Evolutionary conservation across 2,113 vertebrate genomes (phyloP).

Genomic region (Bufo bufo): DNA sequence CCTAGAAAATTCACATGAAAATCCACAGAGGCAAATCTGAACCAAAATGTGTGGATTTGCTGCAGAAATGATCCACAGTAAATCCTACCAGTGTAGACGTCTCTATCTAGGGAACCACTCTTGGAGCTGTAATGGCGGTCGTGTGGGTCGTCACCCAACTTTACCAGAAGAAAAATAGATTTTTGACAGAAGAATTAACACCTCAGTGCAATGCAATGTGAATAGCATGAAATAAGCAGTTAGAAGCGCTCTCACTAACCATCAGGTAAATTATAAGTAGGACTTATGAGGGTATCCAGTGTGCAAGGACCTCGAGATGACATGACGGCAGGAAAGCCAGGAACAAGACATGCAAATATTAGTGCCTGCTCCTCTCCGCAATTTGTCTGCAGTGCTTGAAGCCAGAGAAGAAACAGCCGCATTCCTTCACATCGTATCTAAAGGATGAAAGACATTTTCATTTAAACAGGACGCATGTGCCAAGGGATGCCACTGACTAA

Average conservation of each 20-base stretch:
- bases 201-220: neutral
- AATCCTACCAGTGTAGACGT: too few species aligned
- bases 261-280: conserved; percentile 77
- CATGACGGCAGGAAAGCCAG: conserved; percentile 88
- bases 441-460: conserved; percentile 42
- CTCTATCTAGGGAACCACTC: neutral
- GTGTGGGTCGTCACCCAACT: too few species aligned
- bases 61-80: too few species aligned
- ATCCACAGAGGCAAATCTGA: too few species aligned
- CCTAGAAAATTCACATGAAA: too few species aligned
- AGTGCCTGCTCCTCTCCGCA: conserved; percentile 93
- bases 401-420: conserved; percentile 95
- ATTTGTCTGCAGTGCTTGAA: conserved; percentile 94
- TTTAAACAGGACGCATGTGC: conserved; percentile 19
- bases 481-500: neutral
- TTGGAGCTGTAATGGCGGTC: neutral
- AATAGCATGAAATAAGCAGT: neutral
- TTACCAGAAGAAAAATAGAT: too few species aligned
- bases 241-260: conserved; percentile 74
- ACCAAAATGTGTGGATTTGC: too few species aligned
- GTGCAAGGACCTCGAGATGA: conserved; percentile 90
- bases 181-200: neutral
- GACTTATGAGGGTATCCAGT: conserved; percentile 90
- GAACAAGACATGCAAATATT: conserved; percentile 94
- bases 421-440: conserved; percentile 98